phyloP scores from a whole-genome alignment of 2,113 vertebrate species.

The Ceyx margarethae region DNA sequence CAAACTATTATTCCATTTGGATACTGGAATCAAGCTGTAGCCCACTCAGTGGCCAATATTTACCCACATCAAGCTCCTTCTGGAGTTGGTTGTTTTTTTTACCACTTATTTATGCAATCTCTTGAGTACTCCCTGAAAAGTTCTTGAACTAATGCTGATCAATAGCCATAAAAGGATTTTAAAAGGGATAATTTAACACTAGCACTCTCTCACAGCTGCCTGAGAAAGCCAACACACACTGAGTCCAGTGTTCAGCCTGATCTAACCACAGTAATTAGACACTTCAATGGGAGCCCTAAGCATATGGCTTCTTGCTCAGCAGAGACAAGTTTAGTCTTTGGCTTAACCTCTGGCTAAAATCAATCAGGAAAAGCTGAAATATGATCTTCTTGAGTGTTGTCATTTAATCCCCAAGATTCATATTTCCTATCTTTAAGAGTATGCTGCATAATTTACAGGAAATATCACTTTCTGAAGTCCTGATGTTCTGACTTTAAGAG shows the following conservation, averaged over 20 bases:
- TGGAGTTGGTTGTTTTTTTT: not conserved
- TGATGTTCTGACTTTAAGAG: not conserved
- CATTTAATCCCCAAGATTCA: not conserved
- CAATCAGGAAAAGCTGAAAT: not conserved
- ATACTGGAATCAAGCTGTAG: not conserved
- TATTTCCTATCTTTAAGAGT: not conserved
- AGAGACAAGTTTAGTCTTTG: not conserved
- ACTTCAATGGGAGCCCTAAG: not conserved
- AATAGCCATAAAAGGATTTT: not conserved
- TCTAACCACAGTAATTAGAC: not conserved
- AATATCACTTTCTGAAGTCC: not conserved
- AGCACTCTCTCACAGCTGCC: not conserved
- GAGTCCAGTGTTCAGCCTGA: not conserved
- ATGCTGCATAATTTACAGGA: not conserved
- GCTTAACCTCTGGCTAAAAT: constrained; percentile 18
- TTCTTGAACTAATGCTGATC: not conserved
- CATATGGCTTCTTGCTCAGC: not conserved
- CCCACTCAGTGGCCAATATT: not conserved
- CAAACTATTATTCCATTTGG: not conserved
- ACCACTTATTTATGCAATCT: not conserved
- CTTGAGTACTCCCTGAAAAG: not conserved
- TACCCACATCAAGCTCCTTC: not conserved
- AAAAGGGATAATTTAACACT: not conserved
- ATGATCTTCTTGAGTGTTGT: not conserved
- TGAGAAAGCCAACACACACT: not conserved